Percentiles rank a stretch among this genome's conserved stretches.
These are phyloP conservation scores for Caenorhabditis auriculariae DNA, from an alignment of 2,888 invertebrate genomes.

Conservation along the genomic window DNA sequence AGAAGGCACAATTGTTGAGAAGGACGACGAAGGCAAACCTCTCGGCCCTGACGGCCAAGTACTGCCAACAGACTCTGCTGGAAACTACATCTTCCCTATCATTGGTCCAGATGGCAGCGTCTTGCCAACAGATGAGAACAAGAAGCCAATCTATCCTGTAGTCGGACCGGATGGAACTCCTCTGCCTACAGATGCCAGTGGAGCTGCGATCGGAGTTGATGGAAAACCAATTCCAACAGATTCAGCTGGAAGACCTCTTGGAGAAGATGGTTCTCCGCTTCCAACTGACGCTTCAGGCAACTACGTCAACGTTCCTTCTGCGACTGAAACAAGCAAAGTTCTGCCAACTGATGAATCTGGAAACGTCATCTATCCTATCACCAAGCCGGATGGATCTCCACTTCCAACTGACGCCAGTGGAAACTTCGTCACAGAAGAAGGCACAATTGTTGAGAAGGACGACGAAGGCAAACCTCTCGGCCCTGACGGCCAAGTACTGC, in stretches of 20 bases:
- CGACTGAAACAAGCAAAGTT: slow-evolving; percentile 3
- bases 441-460: slow-evolving; percentile 15
- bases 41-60: slow-evolving; percentile 32
- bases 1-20: slow-evolving; percentile 23
- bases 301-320: slow-evolving; percentile 26
- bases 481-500: slow-evolving; percentile 13
- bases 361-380: slow-evolving; percentile 18
- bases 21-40: slow-evolving; percentile 34
- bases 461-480: slow-evolving; percentile 26
- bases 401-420: slow-evolving; percentile 29
- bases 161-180: slow-evolving; percentile 14
- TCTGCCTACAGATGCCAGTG: slow-evolving; percentile 13
- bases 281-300: slow-evolving; percentile 42
- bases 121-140: slow-evolving; percentile 19
- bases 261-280: slow-evolving; percentile 33
- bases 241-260: slow-evolving; percentile 2
- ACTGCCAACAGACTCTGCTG: slow-evolving; percentile 26
- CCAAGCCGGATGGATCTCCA: slow-evolving; percentile 19
- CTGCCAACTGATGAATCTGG: slow-evolving; percentile 15
- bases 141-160: slow-evolving; percentile 14
- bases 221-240: slow-evolving; percentile 9
- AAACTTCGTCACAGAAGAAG: slow-evolving; percentile 9
- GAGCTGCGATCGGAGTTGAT: slow-evolving; percentile 8
- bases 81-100: slow-evolving; percentile 23
- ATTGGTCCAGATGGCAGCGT: slow-evolving; percentile 19